A percentile compares a stretch with the other conserved stretches of the same genome.
phyloP scores from a whole-genome alignment of 2,888 invertebrate species.

The Patella caerulea region DNA sequence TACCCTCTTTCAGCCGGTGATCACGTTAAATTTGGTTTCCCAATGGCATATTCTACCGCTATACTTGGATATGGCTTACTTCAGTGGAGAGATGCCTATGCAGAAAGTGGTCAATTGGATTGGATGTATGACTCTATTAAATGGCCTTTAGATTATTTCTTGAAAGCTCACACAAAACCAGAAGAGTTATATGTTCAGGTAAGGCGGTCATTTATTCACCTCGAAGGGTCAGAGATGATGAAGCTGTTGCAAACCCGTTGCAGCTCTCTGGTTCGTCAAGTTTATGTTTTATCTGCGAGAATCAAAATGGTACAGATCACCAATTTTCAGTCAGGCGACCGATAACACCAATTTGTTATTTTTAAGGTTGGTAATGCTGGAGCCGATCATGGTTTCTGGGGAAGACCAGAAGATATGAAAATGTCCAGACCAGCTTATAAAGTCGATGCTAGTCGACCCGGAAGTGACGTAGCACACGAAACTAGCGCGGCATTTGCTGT shows the following conservation, averaged over 20 bases:
- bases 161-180: slow-evolving; percentile 72
- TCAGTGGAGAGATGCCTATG: slow-evolving; percentile 54
- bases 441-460: slow-evolving; percentile 75
- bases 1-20: slow-evolving; percentile 53
- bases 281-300: too few species aligned
- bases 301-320: too few species aligned
- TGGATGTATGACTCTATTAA: slow-evolving; percentile 69
- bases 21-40: slow-evolving; percentile 62
- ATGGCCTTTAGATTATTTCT: slow-evolving; percentile 78
- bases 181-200: slow-evolving; percentile 72
- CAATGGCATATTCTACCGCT: slow-evolving; percentile 58
- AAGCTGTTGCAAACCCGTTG: too few species aligned
- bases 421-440: slow-evolving; percentile 76
- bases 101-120: slow-evolving; percentile 47
- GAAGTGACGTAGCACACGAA: slow-evolving; percentile 77
- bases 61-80: slow-evolving; percentile 56
- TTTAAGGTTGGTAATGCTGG: slow-evolving; percentile 70
- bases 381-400: slow-evolving; percentile 77
- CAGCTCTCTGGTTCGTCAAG: too few species aligned
- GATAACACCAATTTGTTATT: neutral
- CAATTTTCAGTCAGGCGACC: too few species aligned
- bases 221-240: too few species aligned
- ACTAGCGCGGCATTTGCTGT: slow-evolving; percentile 77
- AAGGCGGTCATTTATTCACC: slow-evolving; percentile 39
- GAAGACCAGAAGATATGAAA: slow-evolving; percentile 77